A percentile compares a stretch with the other conserved stretches of the same genome.
Conservation (phyloP, 1,140 invertebrate species). For the Contarinia nasturtii region DNA sequence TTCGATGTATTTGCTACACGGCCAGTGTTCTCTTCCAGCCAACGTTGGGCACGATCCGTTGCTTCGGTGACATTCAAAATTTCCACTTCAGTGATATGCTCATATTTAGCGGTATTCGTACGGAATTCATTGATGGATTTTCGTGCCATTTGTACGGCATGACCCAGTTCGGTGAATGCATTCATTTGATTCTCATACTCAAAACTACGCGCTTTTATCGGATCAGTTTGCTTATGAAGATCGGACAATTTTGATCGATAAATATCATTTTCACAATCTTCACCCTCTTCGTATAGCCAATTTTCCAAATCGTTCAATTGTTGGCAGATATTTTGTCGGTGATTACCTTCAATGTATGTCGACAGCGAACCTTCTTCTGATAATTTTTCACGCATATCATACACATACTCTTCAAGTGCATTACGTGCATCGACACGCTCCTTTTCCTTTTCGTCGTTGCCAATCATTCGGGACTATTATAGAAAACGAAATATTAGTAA, state of each 20-base stretch:
- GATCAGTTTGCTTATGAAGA: slow-evolving; percentile 54
- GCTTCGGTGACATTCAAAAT: slow-evolving; percentile 45
- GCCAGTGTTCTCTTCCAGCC: slow-evolving; percentile 52
- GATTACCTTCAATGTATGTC: slow-evolving; percentile 52
- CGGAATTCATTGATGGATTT: slow-evolving; percentile 48
- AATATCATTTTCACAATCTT: slow-evolving; percentile 67
- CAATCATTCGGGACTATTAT: slow-evolving; percentile 62
- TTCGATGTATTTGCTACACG: slow-evolving; percentile 36
- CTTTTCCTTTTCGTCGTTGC: slow-evolving; percentile 79
- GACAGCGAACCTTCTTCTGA: slow-evolving; percentile 52
- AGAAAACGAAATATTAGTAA: slow-evolving; percentile 9
- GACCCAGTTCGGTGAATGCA: slow-evolving; percentile 57
- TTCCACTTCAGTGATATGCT: slow-evolving; percentile 64
- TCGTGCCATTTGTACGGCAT: slow-evolving; percentile 47
- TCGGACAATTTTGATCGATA: slow-evolving; percentile 36
- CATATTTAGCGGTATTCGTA: slow-evolving; percentile 58
- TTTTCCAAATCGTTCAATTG: slow-evolving; percentile 73
- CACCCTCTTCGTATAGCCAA: slow-evolving; percentile 89
- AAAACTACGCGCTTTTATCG: slow-evolving; percentile 56
- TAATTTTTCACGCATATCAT: slow-evolving; percentile 78
- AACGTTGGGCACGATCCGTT: slow-evolving; percentile 37
- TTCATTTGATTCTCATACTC: slow-evolving; percentile 59
- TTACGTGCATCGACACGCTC: slow-evolving; percentile 89
- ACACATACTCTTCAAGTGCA: slow-evolving; percentile 95
- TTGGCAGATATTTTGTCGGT: slow-evolving; percentile 42